phyloP scores from a whole-genome alignment of 2,797 vertebrate species.

The Myiothlypis coronata region DNA sequence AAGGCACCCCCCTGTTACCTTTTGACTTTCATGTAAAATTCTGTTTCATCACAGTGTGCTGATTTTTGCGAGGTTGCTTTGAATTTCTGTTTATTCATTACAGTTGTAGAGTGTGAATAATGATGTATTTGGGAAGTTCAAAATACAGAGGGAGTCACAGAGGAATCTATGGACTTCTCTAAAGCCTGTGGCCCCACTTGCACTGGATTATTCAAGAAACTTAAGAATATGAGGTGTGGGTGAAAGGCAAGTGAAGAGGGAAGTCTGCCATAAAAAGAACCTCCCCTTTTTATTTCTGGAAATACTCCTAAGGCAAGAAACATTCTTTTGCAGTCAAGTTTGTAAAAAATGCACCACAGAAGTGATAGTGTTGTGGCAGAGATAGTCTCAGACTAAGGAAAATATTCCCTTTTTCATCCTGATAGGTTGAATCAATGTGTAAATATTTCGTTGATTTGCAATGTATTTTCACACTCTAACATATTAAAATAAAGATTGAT shows the following conservation, averaged over 20 bases:
- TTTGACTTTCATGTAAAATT: background rate
- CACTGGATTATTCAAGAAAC: background rate
- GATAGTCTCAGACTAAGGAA: background rate
- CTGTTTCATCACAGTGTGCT: background rate
- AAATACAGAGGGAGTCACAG: background rate
- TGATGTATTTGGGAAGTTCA: background rate
- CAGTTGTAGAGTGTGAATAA: background rate
- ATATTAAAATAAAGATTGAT: background rate
- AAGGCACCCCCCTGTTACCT: background rate
- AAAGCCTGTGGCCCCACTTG: background rate
- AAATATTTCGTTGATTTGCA: background rate
- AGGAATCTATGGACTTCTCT: background rate
- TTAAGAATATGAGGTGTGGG: background rate
- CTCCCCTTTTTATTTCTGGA: background rate
- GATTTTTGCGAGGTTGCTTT: background rate
- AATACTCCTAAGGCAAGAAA: background rate
- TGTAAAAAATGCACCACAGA: background rate
- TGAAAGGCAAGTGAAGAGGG: background rate
- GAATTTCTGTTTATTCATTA: background rate
- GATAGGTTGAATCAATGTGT: background rate
- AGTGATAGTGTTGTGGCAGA: background rate
- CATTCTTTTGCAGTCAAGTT: background rate
- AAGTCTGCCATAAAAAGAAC: background rate
- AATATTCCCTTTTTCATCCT: background rate
- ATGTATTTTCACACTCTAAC: background rate